A percentile compares a stretch with the other conserved stretches of the same genome.
Evolutionary conservation across 2,888 invertebrate genomes (phyloP).

Genomic region (Osmoderma eremita): DNA sequence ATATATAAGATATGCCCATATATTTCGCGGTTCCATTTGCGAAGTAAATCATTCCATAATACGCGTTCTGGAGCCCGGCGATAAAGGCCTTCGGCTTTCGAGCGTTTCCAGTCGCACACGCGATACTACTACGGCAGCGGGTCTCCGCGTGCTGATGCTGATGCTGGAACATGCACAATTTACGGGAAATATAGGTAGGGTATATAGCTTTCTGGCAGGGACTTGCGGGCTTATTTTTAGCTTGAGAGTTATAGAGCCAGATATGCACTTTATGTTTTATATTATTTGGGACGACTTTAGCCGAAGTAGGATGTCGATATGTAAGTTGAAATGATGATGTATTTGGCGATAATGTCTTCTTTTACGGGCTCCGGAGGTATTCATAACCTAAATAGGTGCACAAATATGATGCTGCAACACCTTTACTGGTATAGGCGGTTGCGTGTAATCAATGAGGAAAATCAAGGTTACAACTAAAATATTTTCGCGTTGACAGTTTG

Average conservation of each 20-base stretch:
- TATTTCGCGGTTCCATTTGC: slow-evolving; percentile 59
- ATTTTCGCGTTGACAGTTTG: too few species aligned
- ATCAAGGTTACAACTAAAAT: too few species aligned
- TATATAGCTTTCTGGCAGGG: slow-evolving; percentile 30
- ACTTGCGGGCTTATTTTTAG: slow-evolving; percentile 24
- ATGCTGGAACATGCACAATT: slow-evolving; percentile 55
- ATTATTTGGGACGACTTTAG: slow-evolving; percentile 52
- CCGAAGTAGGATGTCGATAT: slow-evolving; percentile 51
- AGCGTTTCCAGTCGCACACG: slow-evolving; percentile 35
- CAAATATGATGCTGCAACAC: neutral
- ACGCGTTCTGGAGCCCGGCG: slow-evolving; percentile 58
- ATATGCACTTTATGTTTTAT: slow-evolving; percentile 60
- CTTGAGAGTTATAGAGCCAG: slow-evolving; percentile 53
- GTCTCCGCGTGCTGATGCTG: slow-evolving; percentile 20
- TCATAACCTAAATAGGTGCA: neutral
- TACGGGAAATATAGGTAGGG: slow-evolving; percentile 52
- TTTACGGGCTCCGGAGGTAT: neutral
- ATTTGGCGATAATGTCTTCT: slow-evolving; percentile 51
- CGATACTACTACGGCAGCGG: slow-evolving; percentile 13
- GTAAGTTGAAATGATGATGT: slow-evolving; percentile 53
- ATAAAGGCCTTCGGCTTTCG: slow-evolving; percentile 57
- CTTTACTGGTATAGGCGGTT: neutral
- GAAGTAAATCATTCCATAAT: slow-evolving; percentile 61
- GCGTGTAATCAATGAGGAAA: too few species aligned
- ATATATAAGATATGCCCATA: slow-evolving; percentile 58